Conservation (phyloP, 2,797 vertebrate species). For the Acrocephalus scirpaceus region DNA sequence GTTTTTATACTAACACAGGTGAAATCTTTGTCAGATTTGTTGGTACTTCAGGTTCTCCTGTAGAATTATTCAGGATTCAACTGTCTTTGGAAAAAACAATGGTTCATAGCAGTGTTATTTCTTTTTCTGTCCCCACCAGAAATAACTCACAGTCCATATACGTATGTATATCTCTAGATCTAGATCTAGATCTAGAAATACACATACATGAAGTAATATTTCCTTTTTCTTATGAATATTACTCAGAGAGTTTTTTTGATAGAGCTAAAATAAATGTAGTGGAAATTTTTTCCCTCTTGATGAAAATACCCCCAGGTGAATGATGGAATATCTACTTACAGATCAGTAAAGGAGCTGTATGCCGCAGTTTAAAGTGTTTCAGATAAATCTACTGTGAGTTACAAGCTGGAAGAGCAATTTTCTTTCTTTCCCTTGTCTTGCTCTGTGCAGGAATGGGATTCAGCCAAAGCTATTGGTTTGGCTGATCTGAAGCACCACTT, state of each 20-base stretch:
- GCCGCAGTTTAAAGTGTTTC: not conserved
- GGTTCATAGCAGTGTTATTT: not conserved
- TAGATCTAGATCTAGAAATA: not conserved
- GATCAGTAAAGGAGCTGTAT: not conserved
- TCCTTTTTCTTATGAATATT: not conserved
- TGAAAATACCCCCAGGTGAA: not conserved
- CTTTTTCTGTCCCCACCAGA: not conserved
- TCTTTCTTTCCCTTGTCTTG: not conserved
- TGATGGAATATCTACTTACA: not conserved
- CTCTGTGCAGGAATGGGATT: not conserved
- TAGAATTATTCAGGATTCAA: not conserved
- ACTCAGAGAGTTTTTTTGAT: not conserved
- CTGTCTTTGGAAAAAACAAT: not conserved
- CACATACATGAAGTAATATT: rapidly evolving
- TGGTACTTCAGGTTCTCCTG: not conserved
- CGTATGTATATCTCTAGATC: not conserved
- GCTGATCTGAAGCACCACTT: not conserved
- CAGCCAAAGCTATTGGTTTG: not conserved
- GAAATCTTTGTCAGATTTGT: not conserved
- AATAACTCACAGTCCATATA: not conserved
- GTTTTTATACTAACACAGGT: not conserved
- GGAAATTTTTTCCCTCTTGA: not conserved
- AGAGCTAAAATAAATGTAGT: not conserved
- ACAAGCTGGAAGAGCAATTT: not conserved
- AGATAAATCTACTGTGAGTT: not conserved